phyloP scores from a whole-genome alignment of 1,140 invertebrate genomes.

The Scylla paramamosain region DNA sequence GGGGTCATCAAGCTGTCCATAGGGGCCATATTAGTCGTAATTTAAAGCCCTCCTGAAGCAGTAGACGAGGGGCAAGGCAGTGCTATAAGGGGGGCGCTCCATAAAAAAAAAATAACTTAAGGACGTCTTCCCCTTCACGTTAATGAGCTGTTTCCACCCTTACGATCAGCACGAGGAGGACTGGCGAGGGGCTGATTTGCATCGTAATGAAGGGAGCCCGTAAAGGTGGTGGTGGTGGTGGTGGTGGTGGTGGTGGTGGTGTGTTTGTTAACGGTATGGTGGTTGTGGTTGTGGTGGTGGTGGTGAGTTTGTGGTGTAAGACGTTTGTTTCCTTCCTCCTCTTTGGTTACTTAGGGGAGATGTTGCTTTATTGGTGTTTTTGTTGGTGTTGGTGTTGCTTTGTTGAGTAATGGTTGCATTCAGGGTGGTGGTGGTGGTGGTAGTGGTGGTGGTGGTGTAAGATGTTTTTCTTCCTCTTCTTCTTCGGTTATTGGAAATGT shows the following conservation, averaged over 20 bases:
- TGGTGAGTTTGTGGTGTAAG: neutral
- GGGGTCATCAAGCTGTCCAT: neutral
- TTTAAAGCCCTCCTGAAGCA: neutral
- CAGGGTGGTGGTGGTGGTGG: no score
- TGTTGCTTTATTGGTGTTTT: no score
- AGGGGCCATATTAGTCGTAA: neutral
- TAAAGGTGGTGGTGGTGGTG: neutral
- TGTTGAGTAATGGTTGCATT: no score
- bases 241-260: neutral
- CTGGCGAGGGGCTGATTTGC: neutral
- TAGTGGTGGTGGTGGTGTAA: no score
- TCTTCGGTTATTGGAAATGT: no score
- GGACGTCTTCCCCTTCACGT: neutral
- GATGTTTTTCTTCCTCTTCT: no score
- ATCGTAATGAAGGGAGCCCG: neutral
- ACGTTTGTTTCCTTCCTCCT: no score
- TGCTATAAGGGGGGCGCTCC: neutral
- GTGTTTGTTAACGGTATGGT: neutral
- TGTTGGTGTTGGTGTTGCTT: no score
- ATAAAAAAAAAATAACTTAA: neutral
- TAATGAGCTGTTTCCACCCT: constrained; percentile 13
- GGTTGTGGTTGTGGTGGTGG: neutral
- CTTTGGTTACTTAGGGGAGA: no score
- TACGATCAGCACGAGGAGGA: neutral
- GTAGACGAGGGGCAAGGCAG: neutral